phyloP scores from a whole-genome alignment of 2,888 invertebrate species.

The Synanthedon vespiformis region DNA sequence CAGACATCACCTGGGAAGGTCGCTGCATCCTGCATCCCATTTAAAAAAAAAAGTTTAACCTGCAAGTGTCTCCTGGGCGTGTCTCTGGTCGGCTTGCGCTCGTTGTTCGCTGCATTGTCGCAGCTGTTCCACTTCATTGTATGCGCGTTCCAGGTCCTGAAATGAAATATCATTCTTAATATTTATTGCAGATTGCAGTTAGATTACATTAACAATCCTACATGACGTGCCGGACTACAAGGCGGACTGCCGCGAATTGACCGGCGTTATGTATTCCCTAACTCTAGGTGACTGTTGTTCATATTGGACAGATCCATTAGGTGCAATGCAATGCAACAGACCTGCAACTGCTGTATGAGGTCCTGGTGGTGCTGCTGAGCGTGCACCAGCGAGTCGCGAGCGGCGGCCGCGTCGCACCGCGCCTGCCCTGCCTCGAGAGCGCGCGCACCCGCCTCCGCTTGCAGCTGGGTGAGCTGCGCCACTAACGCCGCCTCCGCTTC shows the following conservation, averaged over 20 bases:
- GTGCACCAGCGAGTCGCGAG: constrained; percentile 44
- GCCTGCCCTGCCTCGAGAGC: constrained; percentile 50
- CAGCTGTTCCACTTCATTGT: constrained; percentile 67
- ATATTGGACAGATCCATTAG: constrained; percentile 11
- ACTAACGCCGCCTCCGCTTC: constrained; percentile 58
- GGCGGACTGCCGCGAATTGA: constrained; percentile 5
- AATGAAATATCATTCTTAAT: background rate
- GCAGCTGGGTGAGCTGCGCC: constrained; percentile 59
- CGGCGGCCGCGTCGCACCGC: constrained; percentile 57
- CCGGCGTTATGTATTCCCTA: constrained; percentile 12
- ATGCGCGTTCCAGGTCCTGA: constrained; percentile 66
- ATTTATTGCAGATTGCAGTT: no score
- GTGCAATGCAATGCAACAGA: constrained; percentile 10
- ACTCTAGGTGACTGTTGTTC: background rate
- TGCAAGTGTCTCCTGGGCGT: constrained; percentile 35
- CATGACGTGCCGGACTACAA: background rate
- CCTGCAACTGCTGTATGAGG: constrained; percentile 30
- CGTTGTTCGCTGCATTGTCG: constrained; percentile 49
- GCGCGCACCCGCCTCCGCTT: constrained; percentile 41
- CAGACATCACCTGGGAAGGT: no score
- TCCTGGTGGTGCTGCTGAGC: constrained; percentile 65
- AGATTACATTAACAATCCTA: constrained; percentile 15
- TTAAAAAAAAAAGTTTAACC: constrained; percentile 16
- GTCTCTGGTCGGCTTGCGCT: constrained; percentile 60
- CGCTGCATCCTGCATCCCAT: no score